Base-by-base conservation (phyloP, 1,140 invertebrate species). In the Papilio helenus region DNA sequence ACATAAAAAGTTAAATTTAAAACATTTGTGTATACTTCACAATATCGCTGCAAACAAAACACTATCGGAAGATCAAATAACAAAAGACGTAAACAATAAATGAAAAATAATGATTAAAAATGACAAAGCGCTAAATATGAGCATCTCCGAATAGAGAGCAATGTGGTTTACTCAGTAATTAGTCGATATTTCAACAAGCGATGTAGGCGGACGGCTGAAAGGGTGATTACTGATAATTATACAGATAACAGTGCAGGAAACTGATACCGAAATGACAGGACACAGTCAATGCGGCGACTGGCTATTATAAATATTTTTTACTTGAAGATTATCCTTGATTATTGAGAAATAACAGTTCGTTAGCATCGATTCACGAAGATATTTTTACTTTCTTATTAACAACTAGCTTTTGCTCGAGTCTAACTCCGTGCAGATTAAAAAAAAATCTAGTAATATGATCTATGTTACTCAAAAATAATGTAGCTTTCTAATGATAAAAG, bases 151-250 rank as follows among this genome's bases (percentile, higher is more conserved):
- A 76, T 51, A 42, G 51, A 58, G 49, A 49, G 14, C 26, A 58
- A 74, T 76, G 26, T 29, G 8, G 73, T 76, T 26, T 34, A 12
- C 72, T 49, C 49, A 76, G 74, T 58, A 76, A 58, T 76, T 76
- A 68, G 74, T 55, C 29, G 20, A 76, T 76, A 76, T 58, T 76
- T 76, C 51, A 55, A 76, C 72, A 49, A 74, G 44, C 42, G 72
- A 72, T 26, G 72, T 26, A 76, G 74, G 74, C 74, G 74, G 74
- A 76, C 51, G 29, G 26, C 51, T 76, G 74, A 76, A 76, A 76
- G 23, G 16, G 74, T 76, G 51, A 76, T 76, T 76, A 58, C 49
- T 39, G 51, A 58, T 76, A 76, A 76, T 76, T 76, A 76, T 9
- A 76, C 29, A 26, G 74, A 76, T 76, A 76, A 58, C 74, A 58